phyloP scores from a whole-genome alignment of 1,140 invertebrate species.

The Rhyacophila brunnea region DNA sequence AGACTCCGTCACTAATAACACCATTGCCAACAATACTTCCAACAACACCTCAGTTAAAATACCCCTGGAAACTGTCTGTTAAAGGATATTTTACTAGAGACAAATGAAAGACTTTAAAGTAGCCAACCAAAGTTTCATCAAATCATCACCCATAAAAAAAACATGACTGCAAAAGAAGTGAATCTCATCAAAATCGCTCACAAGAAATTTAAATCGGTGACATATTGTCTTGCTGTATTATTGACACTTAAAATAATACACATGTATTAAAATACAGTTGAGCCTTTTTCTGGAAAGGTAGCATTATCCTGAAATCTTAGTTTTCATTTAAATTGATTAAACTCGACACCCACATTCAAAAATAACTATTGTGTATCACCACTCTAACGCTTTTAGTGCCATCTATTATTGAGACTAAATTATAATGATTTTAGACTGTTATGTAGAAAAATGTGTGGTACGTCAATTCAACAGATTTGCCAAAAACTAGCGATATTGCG shows the following conservation, averaged over 20 bases:
- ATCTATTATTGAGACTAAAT: too few relatives aligned
- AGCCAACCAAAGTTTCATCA: conserved; percentile 30
- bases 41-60: conserved; percentile 40
- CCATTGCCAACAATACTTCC: conserved; percentile 57
- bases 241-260: background rate
- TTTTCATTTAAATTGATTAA: too few relatives aligned
- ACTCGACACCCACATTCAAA: too few relatives aligned
- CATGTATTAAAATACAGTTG: background rate
- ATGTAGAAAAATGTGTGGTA: too few relatives aligned
- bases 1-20: conserved; percentile 71
- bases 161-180: conserved; percentile 6
- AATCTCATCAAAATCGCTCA: background rate
- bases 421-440: too few relatives aligned
- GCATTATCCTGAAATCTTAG: too few relatives aligned
- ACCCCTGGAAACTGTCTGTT: conserved; percentile 58
- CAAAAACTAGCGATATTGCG: too few relatives aligned
- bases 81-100: conserved; percentile 33
- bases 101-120: conserved; percentile 28
- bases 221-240: background rate
- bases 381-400: too few relatives aligned
- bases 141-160: conserved; percentile 25
- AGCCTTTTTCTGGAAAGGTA: too few relatives aligned
- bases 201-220: background rate
- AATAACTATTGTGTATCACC: too few relatives aligned
- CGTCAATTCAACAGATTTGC: too few relatives aligned